Evolutionary conservation across 2,888 invertebrate species (phyloP), one percentile per base, ranked within the genome.

Genomic region (Nezara viridula): DNA sequence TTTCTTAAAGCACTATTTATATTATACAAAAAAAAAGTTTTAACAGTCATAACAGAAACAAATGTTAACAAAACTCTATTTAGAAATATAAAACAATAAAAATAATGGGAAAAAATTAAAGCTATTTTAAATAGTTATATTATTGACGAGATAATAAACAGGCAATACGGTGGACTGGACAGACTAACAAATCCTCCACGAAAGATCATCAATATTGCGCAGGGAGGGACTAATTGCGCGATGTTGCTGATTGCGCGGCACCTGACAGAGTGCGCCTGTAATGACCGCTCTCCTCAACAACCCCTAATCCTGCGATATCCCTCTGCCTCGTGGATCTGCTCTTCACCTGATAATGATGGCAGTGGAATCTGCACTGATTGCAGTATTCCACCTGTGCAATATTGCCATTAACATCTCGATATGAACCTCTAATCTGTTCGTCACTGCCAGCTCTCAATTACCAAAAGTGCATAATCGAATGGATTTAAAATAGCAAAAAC

Each of bases 181-280:
- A 32, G 12, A 16, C 12, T 14, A 60, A 32, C 27, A 60, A 60
- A 60, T 5, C 16, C 60, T 14, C 3, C 21, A n/a, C 9, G 55
- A 55, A 55, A n/a, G n/a, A 55, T 55, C n/a, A 60, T 60, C 27
- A 60, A 60, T 60, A 60, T 60, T 27, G 60, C 27, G 60, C 60
- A 60, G 24, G 2, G 60, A 60, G 14, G 0, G 1, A 14, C 60
- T 60, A 60, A 60, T 60, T 60, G 27, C 27, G 60, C 60, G 6
- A 2, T 37, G 7, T 40, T 40, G 77, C 77, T 77, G 77, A 77
- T 77, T 77, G 44, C 81, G 81, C 81, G n/a, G n/a, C 4, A 47
- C n/a, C 81, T 81, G 81, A 44, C 40, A 81, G 24, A 81, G n/a
- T n/a, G 44, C 44, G 81, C 81, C 37, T 1, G 5, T 77, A n/a